Evolutionary conservation across 92 coral and sea anemone species (phyloP), one percentile per base, ranked within the genome.

Genomic region (Siderastrea siderea): DNA sequence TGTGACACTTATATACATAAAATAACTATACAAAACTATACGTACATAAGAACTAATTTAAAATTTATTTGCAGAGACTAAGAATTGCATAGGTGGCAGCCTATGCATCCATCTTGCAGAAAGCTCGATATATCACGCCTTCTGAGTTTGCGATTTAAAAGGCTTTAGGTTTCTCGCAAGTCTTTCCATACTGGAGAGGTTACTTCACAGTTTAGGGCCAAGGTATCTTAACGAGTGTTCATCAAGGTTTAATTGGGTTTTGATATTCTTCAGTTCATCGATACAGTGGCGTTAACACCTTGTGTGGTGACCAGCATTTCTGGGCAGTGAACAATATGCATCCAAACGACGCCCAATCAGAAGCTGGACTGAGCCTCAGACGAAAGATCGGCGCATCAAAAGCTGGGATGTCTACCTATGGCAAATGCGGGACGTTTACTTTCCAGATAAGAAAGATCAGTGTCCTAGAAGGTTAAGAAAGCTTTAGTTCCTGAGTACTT

Each of bases 371-470:
- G 53, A 77, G 68, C 47, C 67, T 77, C 44, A 58, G 81, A 16
- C 68, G 81, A 55, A 59, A 77, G 43, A 6, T 1, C 1, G 53
- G 14, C 19, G 53, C 53, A 60, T 1, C 4, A 3, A 15, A 7
- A 3, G 81, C 81, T 15, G 81, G 81, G 51, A 45, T 77, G 43
- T 77, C 81, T 6, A 77, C 81, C 52, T 77, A 44, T 57, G 81
- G 68, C 52, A 77, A 77, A 44, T 77, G 81, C 53, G 81, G 81
- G 11, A 4, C 2, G 54, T 77, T 77, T 60, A 5, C 7, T 6
- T 77, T 77, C n/a, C 15, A 2, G 50, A 59, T 77, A 57, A 38
- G 13, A 6, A 26, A 7, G 3, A 77, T 77, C 67, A 1, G 13
- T 3, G 81, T 77, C 61, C 63, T 77, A 44, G 17, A 45, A 0